Percentiles rank a stretch among this genome's conserved stretches.
phyloP scores from a whole-genome alignment of 2,888 invertebrate genomes.

The Lasioglossum pauxillum region DNA sequence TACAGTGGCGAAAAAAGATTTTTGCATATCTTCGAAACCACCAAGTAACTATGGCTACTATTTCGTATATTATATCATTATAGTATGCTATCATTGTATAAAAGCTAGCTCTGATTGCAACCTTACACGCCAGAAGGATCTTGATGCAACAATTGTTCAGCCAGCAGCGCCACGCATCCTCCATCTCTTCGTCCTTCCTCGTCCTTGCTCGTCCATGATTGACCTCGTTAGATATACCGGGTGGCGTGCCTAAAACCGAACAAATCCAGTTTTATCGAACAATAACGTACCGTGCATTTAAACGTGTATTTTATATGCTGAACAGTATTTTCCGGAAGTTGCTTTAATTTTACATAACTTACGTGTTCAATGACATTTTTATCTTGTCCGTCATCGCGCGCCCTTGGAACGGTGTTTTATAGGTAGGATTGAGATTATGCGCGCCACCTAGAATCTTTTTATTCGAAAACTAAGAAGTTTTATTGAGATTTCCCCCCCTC shows the following conservation, averaged over 20 bases:
- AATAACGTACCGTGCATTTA: not conserved
- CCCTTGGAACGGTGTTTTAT: not conserved
- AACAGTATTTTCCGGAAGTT: not conserved
- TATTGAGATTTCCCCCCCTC: constrained; percentile 42
- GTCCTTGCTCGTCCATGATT: not conserved
- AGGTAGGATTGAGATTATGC: not conserved
- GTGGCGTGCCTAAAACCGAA: not conserved
- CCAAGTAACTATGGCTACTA: not conserved
- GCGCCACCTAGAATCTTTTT: not conserved
- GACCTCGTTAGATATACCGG: constrained; percentile 16
- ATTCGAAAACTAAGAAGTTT: constrained; percentile 18
- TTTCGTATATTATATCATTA: not conserved
- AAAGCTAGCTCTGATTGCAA: constrained; percentile 26
- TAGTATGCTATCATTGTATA: not conserved
- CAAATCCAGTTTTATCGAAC: not conserved
- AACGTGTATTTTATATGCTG: not conserved
- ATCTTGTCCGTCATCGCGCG: not conserved
- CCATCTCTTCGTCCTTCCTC: not conserved
- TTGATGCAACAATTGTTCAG: constrained; percentile 45
- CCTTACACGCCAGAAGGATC: constrained; percentile 45
- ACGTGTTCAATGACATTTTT: not conserved
- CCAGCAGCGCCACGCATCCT: constrained; percentile 7
- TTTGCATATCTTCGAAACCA: not conserved
- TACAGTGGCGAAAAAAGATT: not conserved
- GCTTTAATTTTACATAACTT: not conserved